A percentile compares a stretch with the other conserved stretches of the same genome.
Conservation (phyloP, 2,888 invertebrate genomes). For the Drosophila paranaensis region DNA sequence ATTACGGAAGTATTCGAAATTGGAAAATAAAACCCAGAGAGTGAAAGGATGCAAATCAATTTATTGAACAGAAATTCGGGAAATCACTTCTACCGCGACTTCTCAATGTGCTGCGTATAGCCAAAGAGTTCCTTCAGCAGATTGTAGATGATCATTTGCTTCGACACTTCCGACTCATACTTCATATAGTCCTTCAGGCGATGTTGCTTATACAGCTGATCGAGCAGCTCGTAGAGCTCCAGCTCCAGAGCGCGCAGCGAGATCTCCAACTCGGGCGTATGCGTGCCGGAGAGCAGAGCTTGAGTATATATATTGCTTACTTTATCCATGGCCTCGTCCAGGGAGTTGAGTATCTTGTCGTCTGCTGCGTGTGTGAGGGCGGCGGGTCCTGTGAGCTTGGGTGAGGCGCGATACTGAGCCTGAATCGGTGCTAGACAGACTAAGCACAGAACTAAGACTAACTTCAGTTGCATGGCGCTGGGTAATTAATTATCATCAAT, state of each 20-base stretch:
- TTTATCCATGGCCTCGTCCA: slow-evolving; percentile 72
- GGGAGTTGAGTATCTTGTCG: slow-evolving; percentile 62
- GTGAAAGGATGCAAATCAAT: slow-evolving; percentile 54
- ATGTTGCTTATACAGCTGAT: slow-evolving; percentile 72
- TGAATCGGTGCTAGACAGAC: not conserved
- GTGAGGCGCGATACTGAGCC: slow-evolving; percentile 62
- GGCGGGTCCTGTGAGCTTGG: slow-evolving; percentile 63
- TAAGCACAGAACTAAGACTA: not conserved
- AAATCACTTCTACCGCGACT: slow-evolving; percentile 12
- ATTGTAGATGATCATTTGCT: slow-evolving; percentile 81
- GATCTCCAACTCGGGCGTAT: slow-evolving; percentile 71
- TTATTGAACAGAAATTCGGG: slow-evolving; percentile 39
- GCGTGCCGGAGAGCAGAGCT: slow-evolving; percentile 78
- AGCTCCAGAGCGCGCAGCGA: slow-evolving; percentile 73
- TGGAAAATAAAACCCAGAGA: not conserved
- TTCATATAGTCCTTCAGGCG: slow-evolving; percentile 79
- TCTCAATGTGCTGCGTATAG: slow-evolving; percentile 63
- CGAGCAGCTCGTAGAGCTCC: slow-evolving; percentile 76
- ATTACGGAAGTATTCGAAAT: slow-evolving; percentile 69
- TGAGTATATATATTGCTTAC: slow-evolving; percentile 79
- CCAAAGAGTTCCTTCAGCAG: slow-evolving; percentile 81
- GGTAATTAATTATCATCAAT: not conserved
- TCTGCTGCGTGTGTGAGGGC: slow-evolving; percentile 46
- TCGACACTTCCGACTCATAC: slow-evolving; percentile 80
- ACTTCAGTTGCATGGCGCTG: slow-evolving; percentile 9